Conservation (phyloP, 2,888 invertebrate species). For the Coelinius sp. region DNA sequence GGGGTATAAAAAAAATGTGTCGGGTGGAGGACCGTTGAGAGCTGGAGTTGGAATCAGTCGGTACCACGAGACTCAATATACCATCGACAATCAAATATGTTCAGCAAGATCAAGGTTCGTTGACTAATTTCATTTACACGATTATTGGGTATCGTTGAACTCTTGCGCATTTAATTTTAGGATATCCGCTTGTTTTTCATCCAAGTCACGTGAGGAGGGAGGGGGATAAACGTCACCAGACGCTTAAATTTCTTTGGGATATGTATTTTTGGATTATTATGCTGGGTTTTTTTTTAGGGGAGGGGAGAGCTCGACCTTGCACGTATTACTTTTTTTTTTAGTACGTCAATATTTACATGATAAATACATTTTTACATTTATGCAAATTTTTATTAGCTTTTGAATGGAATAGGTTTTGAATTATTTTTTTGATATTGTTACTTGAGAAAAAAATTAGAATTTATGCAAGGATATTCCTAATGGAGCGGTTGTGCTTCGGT, state of each 20-base stretch:
- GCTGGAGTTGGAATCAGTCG: constrained; percentile 14
- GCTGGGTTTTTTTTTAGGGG: no score
- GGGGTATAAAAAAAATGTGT: background rate
- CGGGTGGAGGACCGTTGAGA: constrained; percentile 1
- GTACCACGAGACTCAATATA: background rate
- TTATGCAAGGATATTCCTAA: background rate
- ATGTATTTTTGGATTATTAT: background rate
- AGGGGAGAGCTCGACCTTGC: background rate
- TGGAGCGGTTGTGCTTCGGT: background rate
- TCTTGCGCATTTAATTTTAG: background rate
- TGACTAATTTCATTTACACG: background rate
- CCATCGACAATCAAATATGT: background rate
- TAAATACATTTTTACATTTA: no score
- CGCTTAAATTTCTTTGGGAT: background rate
- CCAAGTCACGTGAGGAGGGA: background rate
- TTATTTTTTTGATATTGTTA: no score
- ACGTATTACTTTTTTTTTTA: no score
- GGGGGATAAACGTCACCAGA: constrained; percentile 14
- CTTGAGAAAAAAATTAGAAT: background rate
- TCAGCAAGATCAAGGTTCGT: constrained; percentile 22
- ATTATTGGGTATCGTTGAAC: constrained; percentile 1
- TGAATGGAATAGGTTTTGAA: no score
- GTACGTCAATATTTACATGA: no score
- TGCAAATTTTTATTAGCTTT: no score
- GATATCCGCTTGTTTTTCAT: background rate